Percentiles rank a stretch among this genome's conserved stretches.
These are phyloP conservation scores for Solen grandis DNA, from an alignment of 1,140 invertebrate species.

Conservation along the genomic window DNA sequence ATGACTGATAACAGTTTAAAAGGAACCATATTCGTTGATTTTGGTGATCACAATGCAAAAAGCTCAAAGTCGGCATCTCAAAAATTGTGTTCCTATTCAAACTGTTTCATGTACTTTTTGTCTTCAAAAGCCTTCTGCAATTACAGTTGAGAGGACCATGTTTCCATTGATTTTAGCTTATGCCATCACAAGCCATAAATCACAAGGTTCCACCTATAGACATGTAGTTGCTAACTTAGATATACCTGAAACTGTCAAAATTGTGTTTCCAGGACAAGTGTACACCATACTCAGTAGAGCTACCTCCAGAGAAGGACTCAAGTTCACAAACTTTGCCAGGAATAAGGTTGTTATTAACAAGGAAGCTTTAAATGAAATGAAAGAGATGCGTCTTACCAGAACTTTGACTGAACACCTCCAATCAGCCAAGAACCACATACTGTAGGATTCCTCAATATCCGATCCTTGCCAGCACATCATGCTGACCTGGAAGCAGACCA, in stretches of 20 bases:
- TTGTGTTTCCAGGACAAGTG: constrained; percentile 2
- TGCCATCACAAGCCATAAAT: constrained; percentile 9
- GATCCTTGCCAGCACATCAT: not conserved
- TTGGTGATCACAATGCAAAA: not conserved
- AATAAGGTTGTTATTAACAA: not conserved
- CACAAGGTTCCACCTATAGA: constrained; percentile 2
- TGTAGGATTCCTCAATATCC: constrained; percentile 13
- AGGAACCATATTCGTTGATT: not conserved
- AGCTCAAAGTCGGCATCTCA: not conserved
- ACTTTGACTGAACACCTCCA: constrained; percentile 1
- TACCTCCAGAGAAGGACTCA: not conserved
- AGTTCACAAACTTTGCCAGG: constrained; percentile 7
- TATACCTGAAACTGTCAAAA: not conserved
- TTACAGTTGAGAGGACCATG: too few species aligned
- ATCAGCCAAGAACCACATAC: not conserved
- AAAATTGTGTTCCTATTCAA: too few species aligned
- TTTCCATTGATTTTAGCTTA: constrained; percentile 10
- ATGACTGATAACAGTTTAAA: not conserved
- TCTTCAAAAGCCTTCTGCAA: too few species aligned
- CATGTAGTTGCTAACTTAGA: too few species aligned
- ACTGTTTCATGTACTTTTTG: too few species aligned
- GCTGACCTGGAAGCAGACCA: not conserved
- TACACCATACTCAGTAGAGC: constrained; percentile 22
- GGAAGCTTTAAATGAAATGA: constrained; percentile 28
- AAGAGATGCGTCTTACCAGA: constrained; percentile 3